Conservation (phyloP, 2,888 invertebrate species). For the Drosophila phalerata region DNA sequence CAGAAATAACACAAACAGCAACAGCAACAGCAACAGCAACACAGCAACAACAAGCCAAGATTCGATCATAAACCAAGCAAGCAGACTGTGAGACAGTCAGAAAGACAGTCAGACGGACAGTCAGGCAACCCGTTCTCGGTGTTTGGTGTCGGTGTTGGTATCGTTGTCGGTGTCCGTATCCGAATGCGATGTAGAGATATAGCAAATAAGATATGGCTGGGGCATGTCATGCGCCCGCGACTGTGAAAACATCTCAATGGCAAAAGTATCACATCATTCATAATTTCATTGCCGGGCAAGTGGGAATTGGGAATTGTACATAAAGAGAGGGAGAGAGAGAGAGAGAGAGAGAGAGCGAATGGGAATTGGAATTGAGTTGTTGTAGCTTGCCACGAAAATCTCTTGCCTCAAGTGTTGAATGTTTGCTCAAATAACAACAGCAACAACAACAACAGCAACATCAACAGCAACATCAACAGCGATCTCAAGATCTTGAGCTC, state of each 20-base stretch:
- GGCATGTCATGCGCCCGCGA: slow-evolving; percentile 80
- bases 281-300: slow-evolving; percentile 75
- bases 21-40: slow-evolving; percentile 31
- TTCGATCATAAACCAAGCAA: slow-evolving; percentile 53
- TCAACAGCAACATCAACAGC: slow-evolving; percentile 47
- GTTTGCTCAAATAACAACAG: slow-evolving; percentile 81
- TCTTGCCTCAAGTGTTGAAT: slow-evolving; percentile 80
- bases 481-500: slow-evolving; percentile 60
- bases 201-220: slow-evolving; percentile 77
- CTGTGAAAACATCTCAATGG: slow-evolving; percentile 82
- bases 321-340: slow-evolving; percentile 4
- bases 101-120: slow-evolving; percentile 22
- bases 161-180: slow-evolving; percentile 51
- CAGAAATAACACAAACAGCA: slow-evolving; percentile 75
- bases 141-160: slow-evolving; percentile 27
- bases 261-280: slow-evolving; percentile 83
- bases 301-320: slow-evolving; percentile 49
- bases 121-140: slow-evolving; percentile 43
- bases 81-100: slow-evolving; percentile 16
- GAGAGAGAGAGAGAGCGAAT: slow-evolving; percentile 38
- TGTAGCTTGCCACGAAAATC: slow-evolving; percentile 79
- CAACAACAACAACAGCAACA: slow-evolving; percentile 44
- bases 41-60: slow-evolving; percentile 35
- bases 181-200: slow-evolving; percentile 77
- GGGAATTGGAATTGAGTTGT: slow-evolving; percentile 74